Percentiles rank a stretch among this genome's conserved stretches.
Evolutionary conservation across 2,113 vertebrate genomes (phyloP).

Genomic region (Hippolais icterina): DNA sequence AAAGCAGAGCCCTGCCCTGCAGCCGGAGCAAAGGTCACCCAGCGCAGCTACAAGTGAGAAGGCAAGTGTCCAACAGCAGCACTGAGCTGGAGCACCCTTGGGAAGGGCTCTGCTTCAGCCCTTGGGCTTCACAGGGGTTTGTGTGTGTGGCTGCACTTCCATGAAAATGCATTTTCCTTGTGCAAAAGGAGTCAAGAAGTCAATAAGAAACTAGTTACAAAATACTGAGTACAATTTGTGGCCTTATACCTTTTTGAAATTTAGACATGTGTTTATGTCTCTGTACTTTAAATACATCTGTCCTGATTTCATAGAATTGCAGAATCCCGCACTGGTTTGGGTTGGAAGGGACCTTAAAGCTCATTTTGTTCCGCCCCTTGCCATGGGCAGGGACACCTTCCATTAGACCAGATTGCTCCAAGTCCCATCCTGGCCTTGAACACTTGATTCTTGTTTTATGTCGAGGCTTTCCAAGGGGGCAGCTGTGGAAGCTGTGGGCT

Average conservation of each 20-base stretch:
- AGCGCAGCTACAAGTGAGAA: conserved; percentile 65
- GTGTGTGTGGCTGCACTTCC: background rate
- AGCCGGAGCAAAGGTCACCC: conserved; percentile 63
- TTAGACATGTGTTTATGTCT: background rate
- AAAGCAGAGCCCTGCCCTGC: conserved; percentile 67
- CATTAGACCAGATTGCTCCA: background rate
- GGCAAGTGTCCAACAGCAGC: conserved; percentile 60
- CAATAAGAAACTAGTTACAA: background rate
- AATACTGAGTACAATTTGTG: background rate
- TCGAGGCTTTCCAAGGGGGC: background rate
- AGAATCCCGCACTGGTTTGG: background rate
- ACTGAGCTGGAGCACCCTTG: background rate
- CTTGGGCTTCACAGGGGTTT: background rate
- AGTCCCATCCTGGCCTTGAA: background rate
- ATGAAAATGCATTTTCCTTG: background rate
- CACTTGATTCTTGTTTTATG: background rate
- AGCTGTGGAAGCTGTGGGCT: background rate
- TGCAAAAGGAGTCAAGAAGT: background rate
- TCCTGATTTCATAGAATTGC: background rate
- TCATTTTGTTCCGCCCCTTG: background rate
- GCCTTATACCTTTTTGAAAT: background rate
- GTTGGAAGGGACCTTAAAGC: background rate
- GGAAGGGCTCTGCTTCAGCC: background rate
- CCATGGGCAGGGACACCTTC: background rate
- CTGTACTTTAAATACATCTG: background rate